A percentile compares a stretch with the other conserved stretches of the same genome.
Conservation (phyloP, 1,140 invertebrate species). For the Nilaparvata lugens region DNA sequence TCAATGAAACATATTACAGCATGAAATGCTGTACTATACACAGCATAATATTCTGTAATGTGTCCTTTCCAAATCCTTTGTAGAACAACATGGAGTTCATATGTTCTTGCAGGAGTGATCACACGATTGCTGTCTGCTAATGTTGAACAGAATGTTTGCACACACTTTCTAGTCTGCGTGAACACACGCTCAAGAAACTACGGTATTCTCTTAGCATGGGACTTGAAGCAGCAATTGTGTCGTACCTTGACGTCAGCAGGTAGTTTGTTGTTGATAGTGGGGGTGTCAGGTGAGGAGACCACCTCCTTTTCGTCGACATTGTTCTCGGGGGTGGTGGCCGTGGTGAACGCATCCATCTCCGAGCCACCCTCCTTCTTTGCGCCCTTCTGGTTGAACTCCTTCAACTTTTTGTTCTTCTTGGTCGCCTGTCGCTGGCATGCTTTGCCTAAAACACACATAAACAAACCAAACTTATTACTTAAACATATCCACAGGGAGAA, state of each 20-base stretch:
- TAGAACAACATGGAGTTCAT: no score
- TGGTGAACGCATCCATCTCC: conserved; percentile 42
- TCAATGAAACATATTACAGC: no score
- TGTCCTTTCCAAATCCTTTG: no score
- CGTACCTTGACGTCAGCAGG: neutral
- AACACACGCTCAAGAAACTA: neutral
- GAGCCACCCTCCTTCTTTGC: conserved; percentile 42
- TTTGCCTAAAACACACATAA: conserved; percentile 30
- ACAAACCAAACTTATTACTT: neutral
- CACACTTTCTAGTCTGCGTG: neutral
- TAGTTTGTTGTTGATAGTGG: conserved; percentile 5
- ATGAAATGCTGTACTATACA: no score
- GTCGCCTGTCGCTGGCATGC: conserved; percentile 35
- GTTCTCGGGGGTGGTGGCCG: conserved; percentile 25
- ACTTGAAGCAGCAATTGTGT: neutral
- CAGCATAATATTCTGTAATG: no score
- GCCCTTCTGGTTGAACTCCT: conserved; percentile 38
- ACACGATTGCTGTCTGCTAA: no score
- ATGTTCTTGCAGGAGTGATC: no score
- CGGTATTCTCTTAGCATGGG: neutral
- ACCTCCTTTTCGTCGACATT: conserved; percentile 13
- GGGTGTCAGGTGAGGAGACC: neutral
- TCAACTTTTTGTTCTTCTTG: conserved; percentile 33
- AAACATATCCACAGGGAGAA: neutral
- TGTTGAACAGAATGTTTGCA: no score